A percentile compares a stretch with the other conserved stretches of the same genome.
phyloP scores from a whole-genome alignment of 2,113 vertebrate genomes.

The Xiphophorus couchianus region DNA sequence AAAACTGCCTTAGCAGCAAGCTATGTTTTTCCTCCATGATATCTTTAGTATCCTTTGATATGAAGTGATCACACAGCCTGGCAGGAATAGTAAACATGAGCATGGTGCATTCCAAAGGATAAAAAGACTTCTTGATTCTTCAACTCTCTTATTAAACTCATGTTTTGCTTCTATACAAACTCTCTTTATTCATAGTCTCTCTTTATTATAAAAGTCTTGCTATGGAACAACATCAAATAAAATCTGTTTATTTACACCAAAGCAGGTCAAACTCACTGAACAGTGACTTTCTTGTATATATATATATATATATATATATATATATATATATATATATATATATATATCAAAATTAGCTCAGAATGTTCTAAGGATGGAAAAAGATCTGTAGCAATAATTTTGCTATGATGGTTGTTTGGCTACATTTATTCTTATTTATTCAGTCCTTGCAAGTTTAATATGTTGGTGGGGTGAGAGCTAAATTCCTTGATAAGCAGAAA shows the following conservation, averaged over 20 bases:
- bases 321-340: too few relatives aligned
- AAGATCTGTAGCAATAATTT: background rate
- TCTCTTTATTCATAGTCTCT: background rate
- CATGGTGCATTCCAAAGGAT: background rate
- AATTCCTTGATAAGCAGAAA: background rate
- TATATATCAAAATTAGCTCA: background rate
- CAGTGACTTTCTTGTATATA: background rate
- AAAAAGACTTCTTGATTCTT: slow-evolving; percentile 13
- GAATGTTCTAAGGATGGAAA: background rate
- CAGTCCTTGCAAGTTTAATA: background rate
- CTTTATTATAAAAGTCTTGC: background rate
- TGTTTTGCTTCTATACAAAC: background rate
- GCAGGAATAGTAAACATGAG: slow-evolving; percentile 35
- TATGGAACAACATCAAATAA: background rate
- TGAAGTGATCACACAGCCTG: slow-evolving; percentile 50
- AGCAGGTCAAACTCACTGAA: background rate
- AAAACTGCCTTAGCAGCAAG: slow-evolving; percentile 23
- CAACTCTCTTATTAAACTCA: slow-evolving; percentile 10
- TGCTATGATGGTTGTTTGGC: background rate
- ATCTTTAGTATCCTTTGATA: slow-evolving; percentile 50
- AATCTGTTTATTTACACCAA: background rate
- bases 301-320: background rate
- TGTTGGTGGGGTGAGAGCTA: background rate
- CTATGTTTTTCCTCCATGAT: slow-evolving; percentile 46
- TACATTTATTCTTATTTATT: background rate